Conservation (phyloP, 2,113 vertebrate genomes). For the Chrysemys picta region DNA sequence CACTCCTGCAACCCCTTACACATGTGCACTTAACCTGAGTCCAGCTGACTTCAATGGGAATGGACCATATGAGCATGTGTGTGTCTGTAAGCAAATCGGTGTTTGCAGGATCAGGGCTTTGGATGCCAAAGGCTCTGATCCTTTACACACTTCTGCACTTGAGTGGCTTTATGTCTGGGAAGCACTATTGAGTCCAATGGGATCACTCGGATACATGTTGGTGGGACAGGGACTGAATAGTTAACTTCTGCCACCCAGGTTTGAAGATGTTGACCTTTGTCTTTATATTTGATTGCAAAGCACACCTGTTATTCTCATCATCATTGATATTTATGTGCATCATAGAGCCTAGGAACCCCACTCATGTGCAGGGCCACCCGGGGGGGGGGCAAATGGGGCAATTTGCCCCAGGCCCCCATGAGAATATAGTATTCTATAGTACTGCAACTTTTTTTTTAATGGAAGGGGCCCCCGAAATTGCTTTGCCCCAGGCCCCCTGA, state of each 20-base stretch:
- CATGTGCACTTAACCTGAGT: neutral
- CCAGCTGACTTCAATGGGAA: neutral
- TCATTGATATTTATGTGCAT: neutral
- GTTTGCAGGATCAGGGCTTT: neutral
- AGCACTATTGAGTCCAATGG: neutral
- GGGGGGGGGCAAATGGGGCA: too few species aligned
- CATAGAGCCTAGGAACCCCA: neutral
- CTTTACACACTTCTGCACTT: neutral
- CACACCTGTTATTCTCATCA: neutral
- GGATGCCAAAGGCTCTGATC: neutral
- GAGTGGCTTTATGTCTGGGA: neutral
- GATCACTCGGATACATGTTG: neutral
- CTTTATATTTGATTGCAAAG: neutral
- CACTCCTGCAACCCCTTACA: neutral
- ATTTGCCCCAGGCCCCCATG: too few species aligned
- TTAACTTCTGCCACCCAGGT: neutral
- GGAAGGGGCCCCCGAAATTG: too few species aligned
- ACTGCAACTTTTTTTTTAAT: too few species aligned
- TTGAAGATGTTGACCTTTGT: neutral
- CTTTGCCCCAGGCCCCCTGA: too few species aligned
- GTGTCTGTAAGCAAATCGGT: neutral
- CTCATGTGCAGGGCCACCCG: neutral
- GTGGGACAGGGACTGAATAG: neutral
- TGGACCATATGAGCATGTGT: fast-evolving
- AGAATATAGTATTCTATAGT: too few species aligned